Evolutionary conservation across 2,113 vertebrate genomes (phyloP), one percentile per base, ranked within the genome.

Genomic region (Tretioscincus oriximinensis): DNA sequence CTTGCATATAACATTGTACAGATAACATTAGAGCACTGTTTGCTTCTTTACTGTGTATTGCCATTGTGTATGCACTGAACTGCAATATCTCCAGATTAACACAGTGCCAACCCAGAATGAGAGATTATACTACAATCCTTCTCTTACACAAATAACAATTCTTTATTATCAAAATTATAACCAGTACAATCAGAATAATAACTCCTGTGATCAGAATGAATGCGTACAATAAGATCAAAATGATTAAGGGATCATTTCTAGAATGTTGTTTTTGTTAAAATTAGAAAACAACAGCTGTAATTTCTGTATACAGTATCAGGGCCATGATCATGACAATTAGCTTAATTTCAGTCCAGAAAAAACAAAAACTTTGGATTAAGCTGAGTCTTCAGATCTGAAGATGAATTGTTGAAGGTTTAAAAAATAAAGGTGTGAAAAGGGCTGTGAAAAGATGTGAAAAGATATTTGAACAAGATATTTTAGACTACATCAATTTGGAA

Each of bases 81-180:
- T 88, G 74, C 61, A 83, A 28, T 89, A 88, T 93, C 91, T 93
- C 86, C 88, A 90, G 86, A 81, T 88, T 89, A 91, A 90, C 80
- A 68, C 73, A 81, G 82, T 84, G 45, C 76, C 82, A 77, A 70
- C 69, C 72, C 65, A 41, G 74, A 63, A 81, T 80, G 71, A 67
- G 85, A 84, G 90, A 78, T 24, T 41, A 29, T 77, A 87, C 60
- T 61, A 60, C 81, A 90, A 51, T 29, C 58, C 81, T 84, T 85
- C 31, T 66, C 54, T 22, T 74, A 64, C 51, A 84, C 21, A 91
- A 86, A 90, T 87, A 81, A 78, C 69, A 77, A 81, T 85, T 68
- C 35, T 76, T n/a, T 51, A 49, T 66, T 67, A 78, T 85, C 87
- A 41, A 74, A 83, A 51, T 47, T 22, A 29, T n/a, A 11, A 61